Evolutionary conservation across 2,888 invertebrate genomes (phyloP), one percentile per base, ranked within the genome.

Genomic region (Pyrgus malvae): DNA sequence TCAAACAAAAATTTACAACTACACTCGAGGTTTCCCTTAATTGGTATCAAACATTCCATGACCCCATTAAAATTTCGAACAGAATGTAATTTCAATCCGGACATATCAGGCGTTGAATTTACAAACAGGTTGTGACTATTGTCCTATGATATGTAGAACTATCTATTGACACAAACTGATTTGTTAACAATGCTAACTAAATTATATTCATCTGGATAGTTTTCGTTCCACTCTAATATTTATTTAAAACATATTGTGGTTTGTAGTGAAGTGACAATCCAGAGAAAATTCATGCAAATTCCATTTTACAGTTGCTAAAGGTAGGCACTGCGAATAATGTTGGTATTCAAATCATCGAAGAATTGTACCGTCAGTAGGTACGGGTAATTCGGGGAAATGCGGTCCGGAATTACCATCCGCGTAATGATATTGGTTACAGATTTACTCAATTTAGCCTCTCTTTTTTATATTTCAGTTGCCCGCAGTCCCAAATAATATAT

Each of bases 131-230:
- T 12, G n/a, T 33, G 8, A 33, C 33, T 14, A 25, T 12, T 25
- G 41, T 40, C 12, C 40, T 23, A 3, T 27, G 14, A 41, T 27
- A 27, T 27, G 9, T 16, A 16, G 8, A 40, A 40, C 40, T 23
- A 40, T 27, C 19, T 31, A 45, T 19, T 45, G 31, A 45, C 19
- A 31, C 12, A 35, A 21, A 46, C 35, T 35, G 31, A 45, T 45
- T 19, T 31, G 45, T 31, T 44, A 31, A 21, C 45, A 45, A 33
- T 38, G 16, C 19, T 40, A 29, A 48, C 12, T 29, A 40, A 38
- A 38, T 48, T 29, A 29, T 38, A 48, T 48, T 27, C 19, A 38
- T 40, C 27, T 19, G 38, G 40, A 23, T 9, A 19, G 29, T 33
- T 38, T 38, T 17, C 29, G 40, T 38, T 38, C 12, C 38, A 19